A percentile compares a stretch with the other conserved stretches of the same genome.
Evolutionary conservation across 2,797 vertebrate species (phyloP).

Genomic region (Dermochelys coriacea): DNA sequence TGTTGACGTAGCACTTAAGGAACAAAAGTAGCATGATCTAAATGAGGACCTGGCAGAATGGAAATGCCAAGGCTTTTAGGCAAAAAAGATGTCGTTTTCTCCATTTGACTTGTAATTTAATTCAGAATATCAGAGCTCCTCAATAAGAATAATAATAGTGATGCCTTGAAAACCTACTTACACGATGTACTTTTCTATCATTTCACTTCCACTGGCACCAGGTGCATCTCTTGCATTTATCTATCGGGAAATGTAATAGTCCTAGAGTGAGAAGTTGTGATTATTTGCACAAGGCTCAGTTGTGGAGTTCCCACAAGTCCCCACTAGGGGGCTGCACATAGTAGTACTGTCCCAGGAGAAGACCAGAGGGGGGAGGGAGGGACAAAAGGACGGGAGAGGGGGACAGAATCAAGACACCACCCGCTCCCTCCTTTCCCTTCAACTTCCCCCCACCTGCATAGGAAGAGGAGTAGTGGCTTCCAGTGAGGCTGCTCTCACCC

Average conservation of each 20-base stretch:
- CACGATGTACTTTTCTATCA: conserved; percentile 36
- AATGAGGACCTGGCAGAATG: conserved; percentile 67
- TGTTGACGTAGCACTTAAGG: conserved; percentile 69
- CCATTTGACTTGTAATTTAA: conserved; percentile 76
- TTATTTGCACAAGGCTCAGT: background rate
- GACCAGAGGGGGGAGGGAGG: background rate
- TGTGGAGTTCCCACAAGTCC: background rate
- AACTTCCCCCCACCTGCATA: background rate
- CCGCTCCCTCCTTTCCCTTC: background rate
- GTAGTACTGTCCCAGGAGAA: background rate
- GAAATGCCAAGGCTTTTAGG: conserved; percentile 76
- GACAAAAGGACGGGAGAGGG: no score
- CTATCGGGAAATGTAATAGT: background rate
- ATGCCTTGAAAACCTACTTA: conserved; percentile 49
- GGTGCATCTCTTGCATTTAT: background rate
- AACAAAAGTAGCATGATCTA: conserved; percentile 63
- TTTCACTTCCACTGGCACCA: conserved; percentile 52
- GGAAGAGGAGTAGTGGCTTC: background rate
- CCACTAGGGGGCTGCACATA: background rate
- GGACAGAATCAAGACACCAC: background rate
- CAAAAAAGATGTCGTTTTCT: conserved; percentile 70
- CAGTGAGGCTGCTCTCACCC: background rate
- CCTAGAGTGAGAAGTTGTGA: conserved; percentile 1
- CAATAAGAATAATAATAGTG: conserved; percentile 52
- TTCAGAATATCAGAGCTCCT: conserved; percentile 73